phyloP scores from a whole-genome alignment of 2,113 vertebrate species.

The Cyprinodon tularosa region DNA sequence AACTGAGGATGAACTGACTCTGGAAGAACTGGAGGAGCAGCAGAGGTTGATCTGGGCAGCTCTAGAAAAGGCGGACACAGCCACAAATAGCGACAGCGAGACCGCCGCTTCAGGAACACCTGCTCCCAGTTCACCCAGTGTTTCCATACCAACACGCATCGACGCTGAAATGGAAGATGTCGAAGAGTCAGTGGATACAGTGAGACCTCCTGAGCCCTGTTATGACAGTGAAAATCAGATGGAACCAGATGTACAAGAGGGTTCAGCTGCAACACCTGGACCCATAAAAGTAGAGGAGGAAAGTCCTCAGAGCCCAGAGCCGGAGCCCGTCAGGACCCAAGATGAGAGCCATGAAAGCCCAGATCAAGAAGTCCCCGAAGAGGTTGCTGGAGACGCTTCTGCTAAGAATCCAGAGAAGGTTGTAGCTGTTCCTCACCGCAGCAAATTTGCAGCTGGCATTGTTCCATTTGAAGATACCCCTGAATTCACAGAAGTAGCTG shows the following conservation, averaged over 20 bases:
- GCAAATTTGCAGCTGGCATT: conserved; percentile 92
- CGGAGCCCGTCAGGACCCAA: neutral
- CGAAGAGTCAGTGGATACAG: conserved; percentile 40
- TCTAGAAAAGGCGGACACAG: conserved; percentile 87
- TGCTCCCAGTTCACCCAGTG: conserved; percentile 79
- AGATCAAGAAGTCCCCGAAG: conserved; percentile 10
- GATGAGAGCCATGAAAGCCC: conserved; percentile 32
- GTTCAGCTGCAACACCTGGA: conserved; percentile 10
- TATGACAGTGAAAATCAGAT: conserved; percentile 32
- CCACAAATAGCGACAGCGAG: conserved; percentile 87
- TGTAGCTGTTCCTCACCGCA: conserved; percentile 87
- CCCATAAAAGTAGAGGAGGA: conserved; percentile 25
- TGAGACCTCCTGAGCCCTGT: conserved; percentile 28
- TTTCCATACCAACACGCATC: conserved; percentile 80
- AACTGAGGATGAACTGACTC: conserved; percentile 88
- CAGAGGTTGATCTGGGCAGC: conserved; percentile 93
- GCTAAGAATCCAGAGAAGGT: conserved; percentile 44
- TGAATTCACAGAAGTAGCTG: conserved; percentile 93
- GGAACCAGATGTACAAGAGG: conserved; percentile 13
- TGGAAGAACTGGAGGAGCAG: conserved; percentile 96
- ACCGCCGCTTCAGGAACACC: conserved; percentile 81
- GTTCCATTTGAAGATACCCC: conserved; percentile 95
- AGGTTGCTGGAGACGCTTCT: conserved; percentile 2
- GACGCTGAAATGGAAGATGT: conserved; percentile 75
- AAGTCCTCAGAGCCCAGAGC: conserved; percentile 24